Evolutionary conservation across 2,888 invertebrate genomes (phyloP).

Genomic region (Drosophila melanosoma): DNA sequence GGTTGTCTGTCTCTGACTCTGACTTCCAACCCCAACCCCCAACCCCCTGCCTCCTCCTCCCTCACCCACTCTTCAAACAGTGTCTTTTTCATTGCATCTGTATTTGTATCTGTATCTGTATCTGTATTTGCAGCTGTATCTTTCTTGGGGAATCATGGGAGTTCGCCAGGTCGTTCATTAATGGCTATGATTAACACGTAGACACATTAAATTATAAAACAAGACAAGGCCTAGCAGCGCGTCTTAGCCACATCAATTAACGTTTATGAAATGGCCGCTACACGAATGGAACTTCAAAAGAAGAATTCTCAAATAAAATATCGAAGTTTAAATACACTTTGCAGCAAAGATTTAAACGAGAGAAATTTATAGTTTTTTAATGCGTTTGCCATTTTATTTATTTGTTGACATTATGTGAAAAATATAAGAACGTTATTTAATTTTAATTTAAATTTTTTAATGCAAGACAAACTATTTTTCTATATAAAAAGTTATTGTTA

Average conservation of each 20-base stretch:
- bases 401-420: background rate
- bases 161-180: slow-evolving; percentile 63
- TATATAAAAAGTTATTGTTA: background rate
- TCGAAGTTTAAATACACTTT: background rate
- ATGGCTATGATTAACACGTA: slow-evolving; percentile 81
- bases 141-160: slow-evolving; percentile 39
- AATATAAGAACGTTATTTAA: background rate
- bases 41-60: no score
- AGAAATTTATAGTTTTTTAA: no score
- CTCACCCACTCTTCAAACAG: background rate
- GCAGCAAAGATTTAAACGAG: background rate
- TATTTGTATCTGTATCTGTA: slow-evolving; percentile 22
- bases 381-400: background rate
- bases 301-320: background rate
- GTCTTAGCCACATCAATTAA: slow-evolving; percentile 73
- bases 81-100: slow-evolving; percentile 36
- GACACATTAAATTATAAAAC: slow-evolving; percentile 72
- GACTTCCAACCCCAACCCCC: slow-evolving; percentile 5
- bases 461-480: background rate
- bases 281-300: slow-evolving; percentile 19
- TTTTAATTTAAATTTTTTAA: no score
- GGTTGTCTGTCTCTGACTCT: slow-evolving; percentile 53
- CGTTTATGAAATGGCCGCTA: slow-evolving; percentile 43
- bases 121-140: slow-evolving; percentile 31
- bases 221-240: slow-evolving; percentile 34